Evolutionary conservation across 2,113 vertebrate species (phyloP), one percentile per base, ranked within the genome.

Genomic region (Sisor rabdophorus): DNA sequence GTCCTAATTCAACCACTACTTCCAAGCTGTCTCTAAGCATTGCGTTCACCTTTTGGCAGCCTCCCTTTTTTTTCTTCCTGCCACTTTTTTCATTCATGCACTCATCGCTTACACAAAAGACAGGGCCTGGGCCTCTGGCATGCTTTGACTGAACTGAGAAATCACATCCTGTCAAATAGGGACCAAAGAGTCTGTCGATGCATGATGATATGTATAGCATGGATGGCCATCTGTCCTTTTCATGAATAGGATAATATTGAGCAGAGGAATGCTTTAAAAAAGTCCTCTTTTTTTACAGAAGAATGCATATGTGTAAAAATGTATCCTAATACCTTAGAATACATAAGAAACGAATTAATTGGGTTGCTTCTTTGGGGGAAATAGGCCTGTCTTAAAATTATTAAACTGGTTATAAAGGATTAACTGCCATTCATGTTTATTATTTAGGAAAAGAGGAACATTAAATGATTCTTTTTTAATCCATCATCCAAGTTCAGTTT

Each of bases 111-210:
- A 71, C 71, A 86, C 82, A 87, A 86, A 77, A 68, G 70, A 77
- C 52, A 75, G 50, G 79, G 80, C 70, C 72, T 52, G 68, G 73
- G 73, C 70, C 78, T 72, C 70, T 82, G 64, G 64, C 73, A 13
- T 56, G 75, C 84, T 82, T 80, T 87, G 79, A 80, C 71, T 71
- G 71, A 72, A 70, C 82, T 81, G 81, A 83, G 80, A 86, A 86
- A 86, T 86, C 84, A 84, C 82, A 86, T 87, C 80, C 83, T 85
- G 83, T 86, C 83, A 85, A 81, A 85, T 74, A 47, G 59, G 76
- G 75, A 80, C 58, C 73, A 78, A 78, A 77, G 81, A 60, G 61
- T 67, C 76, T 76, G 79, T 83, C 73, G 53, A 60, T 75, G 70
- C 69, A 50, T 79, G 65, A 82, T 73, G 63, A 67, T 71, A 85